Evolutionary conservation across 2,888 invertebrate genomes (phyloP), one percentile per base, ranked within the genome.

Genomic region (Diachrysia chrysitis): DNA sequence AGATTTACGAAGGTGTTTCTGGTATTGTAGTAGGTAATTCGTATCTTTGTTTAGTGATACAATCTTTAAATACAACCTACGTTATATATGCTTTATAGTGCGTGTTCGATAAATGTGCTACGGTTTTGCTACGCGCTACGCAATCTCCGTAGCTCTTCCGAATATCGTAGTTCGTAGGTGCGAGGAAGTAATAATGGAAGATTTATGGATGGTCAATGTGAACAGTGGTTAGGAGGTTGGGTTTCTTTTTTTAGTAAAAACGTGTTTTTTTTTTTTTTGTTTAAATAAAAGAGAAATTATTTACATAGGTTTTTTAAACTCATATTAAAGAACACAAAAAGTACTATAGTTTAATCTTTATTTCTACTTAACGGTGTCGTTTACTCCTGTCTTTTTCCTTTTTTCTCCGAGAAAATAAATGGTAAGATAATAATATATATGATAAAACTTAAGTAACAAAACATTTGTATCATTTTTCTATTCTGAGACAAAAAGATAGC

Each of bases 1-100:
- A 51, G 53, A 69, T 73, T 71, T 68, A 68, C 59, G 64, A 7
- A 29, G 60, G 59, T 60, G 67, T 63, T 48, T 35, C 48, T 55
- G 12, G 57, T 25, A 63, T 42, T 42, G 2, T 42, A 0, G 16
- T 16, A 37, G 16, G 5, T 10, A 32, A 32, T 29, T n/a, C n/a
- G n/a, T n/a, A 35, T 23, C 57, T 65, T 74, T 64, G 58, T 42
- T 42, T 42, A 3, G n/a, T n/a, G 42, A 42, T 42, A 42, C 42
- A 6, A 42, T 42, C 42, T 42, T n/a, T 5, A n/a, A n/a, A 42
- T 16, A 16, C 29, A 3, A 14, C 37, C 35, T 5, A 16, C 16
- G 37, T 16, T 16, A 37, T 16, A n/a, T n/a, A 68, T 63, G 54
- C 54, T 74, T 58, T 67, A 57, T 62, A 66, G 61, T 29, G 21